These are phyloP conservation scores for Drosophila trapezifrons DNA, from an alignment of 1,140 invertebrate species.

Conservation along the genomic window DNA sequence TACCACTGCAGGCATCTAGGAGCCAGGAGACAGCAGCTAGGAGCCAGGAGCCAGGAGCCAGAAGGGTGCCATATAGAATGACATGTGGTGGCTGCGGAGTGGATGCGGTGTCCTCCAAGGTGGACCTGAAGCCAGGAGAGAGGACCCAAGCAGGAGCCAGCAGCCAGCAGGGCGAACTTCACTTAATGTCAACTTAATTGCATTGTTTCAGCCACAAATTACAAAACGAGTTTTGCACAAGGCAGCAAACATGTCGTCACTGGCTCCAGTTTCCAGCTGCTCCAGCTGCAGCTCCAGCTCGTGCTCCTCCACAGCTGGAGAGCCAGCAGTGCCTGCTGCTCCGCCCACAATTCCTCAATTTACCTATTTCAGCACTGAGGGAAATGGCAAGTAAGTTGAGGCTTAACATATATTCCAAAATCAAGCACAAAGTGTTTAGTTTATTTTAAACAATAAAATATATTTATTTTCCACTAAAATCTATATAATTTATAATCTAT, in stretches of 20 bases:
- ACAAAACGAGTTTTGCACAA: constrained; percentile 77
- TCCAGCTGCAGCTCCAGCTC: constrained; percentile 12
- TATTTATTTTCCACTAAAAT: not conserved
- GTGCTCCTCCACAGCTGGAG: constrained; percentile 22
- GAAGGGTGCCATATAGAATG: constrained; percentile 16
- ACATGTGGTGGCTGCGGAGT: constrained; percentile 34
- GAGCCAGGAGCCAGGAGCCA: not conserved
- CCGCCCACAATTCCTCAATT: constrained; percentile 6
- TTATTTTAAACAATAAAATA: not conserved
- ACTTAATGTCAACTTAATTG: constrained; percentile 82
- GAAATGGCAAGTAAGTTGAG: not conserved
- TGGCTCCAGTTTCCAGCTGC: constrained; percentile 43
- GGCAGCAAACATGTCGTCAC: constrained; percentile 71
- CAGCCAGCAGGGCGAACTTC: constrained; percentile 55
- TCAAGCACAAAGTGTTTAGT: not conserved
- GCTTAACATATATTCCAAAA: not conserved
- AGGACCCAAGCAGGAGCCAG: constrained; percentile 6
- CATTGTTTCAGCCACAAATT: constrained; percentile 81
- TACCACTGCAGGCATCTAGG: constrained; percentile 21
- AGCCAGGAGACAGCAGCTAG: not conserved
- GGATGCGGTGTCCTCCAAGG: constrained; percentile 50
- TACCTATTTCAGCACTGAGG: constrained; percentile 9
- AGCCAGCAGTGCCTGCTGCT: constrained; percentile 2
- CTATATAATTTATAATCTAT: not conserved
- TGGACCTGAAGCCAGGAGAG: constrained; percentile 16